Evolutionary conservation across 1,140 invertebrate genomes (phyloP), one percentile per base, ranked within the genome.

Genomic region (Acyrthosiphon pisum): DNA sequence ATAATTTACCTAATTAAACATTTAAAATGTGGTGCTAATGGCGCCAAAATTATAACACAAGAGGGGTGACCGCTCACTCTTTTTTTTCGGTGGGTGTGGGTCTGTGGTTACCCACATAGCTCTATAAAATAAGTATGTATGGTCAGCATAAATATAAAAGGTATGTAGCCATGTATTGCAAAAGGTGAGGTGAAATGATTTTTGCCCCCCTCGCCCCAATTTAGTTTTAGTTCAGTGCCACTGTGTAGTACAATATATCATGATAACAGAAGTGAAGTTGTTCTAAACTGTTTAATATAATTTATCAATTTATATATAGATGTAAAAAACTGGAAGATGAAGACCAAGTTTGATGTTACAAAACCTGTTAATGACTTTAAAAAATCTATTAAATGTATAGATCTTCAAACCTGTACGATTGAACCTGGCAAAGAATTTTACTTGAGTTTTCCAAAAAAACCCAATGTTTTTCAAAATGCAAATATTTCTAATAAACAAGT

Each of bases 311-410:
- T 76, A 30, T 68, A 30, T n/a, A 18, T 84, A 92, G 91, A 92
- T 37, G 76, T 50, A 23, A 83, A 41, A 83, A 50, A 26, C 23
- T 92, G 91, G 91, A 92, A 92, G 6, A 76, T 92, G 18, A 92
- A 83, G 22, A 37, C 44, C 11, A 41, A 92, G 14, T 50, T 92
- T 56, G 35, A 92, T 83, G 46, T 92, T 35, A 53, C 50, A 81
- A 11, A 84, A 50, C 35, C 22, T 26, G 46, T 92, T 84, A 11
- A 50, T n/a, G 68, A 50, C 14, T 92, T 92, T 37, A 92, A 83
- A 37, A 92, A 92, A 50, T 92, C 91, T 37, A 92, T 92, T 83
- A 83, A 37, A 83, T 92, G 91, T 83, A 46, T 48, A 92, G 46
- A 92, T 60, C 91, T 48, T 14, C 18, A 53, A 30, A 92, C 2